A percentile compares a stretch with the other conserved stretches of the same genome.
Conservation (phyloP, 2,797 vertebrate species). For the Remorina albescens region DNA sequence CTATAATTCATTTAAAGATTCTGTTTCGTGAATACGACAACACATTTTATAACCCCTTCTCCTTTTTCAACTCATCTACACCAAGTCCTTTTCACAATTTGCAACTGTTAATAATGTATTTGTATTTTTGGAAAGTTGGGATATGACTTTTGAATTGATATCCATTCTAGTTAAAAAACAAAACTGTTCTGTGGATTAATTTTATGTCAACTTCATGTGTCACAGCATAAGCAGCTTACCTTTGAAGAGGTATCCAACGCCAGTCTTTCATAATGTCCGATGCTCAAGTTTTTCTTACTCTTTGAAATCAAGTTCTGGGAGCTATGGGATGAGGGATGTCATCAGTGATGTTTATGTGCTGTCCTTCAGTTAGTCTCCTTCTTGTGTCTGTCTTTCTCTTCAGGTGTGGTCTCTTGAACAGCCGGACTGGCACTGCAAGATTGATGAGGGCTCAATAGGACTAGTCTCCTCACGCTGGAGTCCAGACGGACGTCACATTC, state of each 20-base stretch:
- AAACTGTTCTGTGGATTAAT: not conserved
- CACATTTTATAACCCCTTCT: too few relatives aligned
- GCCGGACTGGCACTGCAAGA: constrained; percentile 97
- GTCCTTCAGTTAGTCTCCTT: constrained; percentile 24
- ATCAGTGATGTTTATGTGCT: constrained; percentile 28
- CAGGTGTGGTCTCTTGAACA: constrained; percentile 99
- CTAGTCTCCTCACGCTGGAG: constrained; percentile 97
- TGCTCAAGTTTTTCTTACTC: constrained; percentile 21
- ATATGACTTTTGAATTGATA: not conserved
- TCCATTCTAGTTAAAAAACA: not conserved
- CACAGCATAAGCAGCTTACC: constrained; percentile 76
- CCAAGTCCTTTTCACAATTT: too few relatives aligned
- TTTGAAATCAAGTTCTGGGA: constrained; percentile 39
- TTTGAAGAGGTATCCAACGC: constrained; percentile 86
- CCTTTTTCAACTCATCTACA: too few relatives aligned
- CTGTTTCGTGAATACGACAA: too few relatives aligned
- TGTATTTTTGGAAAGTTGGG: not conserved
- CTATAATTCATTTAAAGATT: too few relatives aligned
- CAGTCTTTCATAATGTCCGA: constrained; percentile 87
- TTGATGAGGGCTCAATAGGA: constrained; percentile 97
- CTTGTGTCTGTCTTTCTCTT: constrained; percentile 37
- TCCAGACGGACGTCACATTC: constrained; percentile 97
- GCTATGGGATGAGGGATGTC: constrained; percentile 14
- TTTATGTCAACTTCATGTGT: constrained; percentile 13
- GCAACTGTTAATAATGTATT: too few relatives aligned